phyloP scores from a whole-genome alignment of 2,797 vertebrate genomes.

The Nasua narica region DNA sequence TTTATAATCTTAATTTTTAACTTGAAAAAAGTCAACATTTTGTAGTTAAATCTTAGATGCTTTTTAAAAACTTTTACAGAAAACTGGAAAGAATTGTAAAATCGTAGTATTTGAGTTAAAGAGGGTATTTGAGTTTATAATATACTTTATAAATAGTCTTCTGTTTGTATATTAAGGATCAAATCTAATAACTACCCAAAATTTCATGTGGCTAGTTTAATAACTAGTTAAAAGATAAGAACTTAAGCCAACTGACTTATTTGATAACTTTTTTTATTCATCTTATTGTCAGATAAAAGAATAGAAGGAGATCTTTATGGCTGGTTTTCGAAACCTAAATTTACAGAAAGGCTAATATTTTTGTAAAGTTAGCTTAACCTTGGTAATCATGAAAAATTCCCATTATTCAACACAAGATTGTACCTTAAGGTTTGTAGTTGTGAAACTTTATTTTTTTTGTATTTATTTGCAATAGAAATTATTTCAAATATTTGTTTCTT shows the following conservation, averaged over 20 bases:
- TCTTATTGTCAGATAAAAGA: slow-evolving; percentile 25
- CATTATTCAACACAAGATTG: not conserved
- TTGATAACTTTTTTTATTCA: not conserved
- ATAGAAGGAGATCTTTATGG: not conserved
- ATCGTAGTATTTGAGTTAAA: not conserved
- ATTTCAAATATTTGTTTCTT: not conserved
- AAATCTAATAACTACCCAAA: not conserved
- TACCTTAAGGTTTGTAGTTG: not conserved
- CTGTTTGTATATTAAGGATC: not conserved
- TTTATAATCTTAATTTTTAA: slow-evolving; percentile 9
- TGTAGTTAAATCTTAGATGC: not conserved
- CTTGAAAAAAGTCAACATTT: not conserved
- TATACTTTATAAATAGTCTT: not conserved
- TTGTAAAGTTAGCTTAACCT: not conserved
- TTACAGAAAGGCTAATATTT: not conserved
- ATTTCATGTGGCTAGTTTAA: not conserved
- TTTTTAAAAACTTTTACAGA: not conserved
- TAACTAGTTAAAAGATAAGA: slow-evolving; percentile 12
- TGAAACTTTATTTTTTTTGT: not conserved
- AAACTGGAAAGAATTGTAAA: not conserved
- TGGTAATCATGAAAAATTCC: not conserved
- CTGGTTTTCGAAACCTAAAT: not conserved
- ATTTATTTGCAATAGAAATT: not conserved
- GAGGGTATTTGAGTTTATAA: not conserved
- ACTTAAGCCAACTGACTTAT: slow-evolving; percentile 5